Base-by-base conservation (phyloP, 2,888 invertebrate genomes). In the Hydroisotoma schaefferi region DNA sequence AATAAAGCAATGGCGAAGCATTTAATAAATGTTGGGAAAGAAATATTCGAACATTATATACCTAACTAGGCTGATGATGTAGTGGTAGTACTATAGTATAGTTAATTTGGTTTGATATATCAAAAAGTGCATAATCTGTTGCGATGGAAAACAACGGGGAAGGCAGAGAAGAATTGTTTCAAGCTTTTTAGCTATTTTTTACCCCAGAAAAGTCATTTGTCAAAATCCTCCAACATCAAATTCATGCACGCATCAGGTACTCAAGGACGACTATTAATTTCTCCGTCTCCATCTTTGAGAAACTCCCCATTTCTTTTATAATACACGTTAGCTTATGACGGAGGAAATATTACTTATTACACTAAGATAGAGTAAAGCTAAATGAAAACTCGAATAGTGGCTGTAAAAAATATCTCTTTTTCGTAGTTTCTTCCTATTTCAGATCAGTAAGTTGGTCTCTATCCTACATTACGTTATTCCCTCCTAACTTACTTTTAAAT, bases 251-350 rank as follows among this genome's bases (percentile, higher is more conserved):
- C 67, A 65, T 67, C 59, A 59, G 57, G 60, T 59, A 59, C 64
- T 63, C 69, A 69, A 69, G 69, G 69, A 58, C 67, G 65, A 55
- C 69, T 55, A 67, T 69, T 69, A 67, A 60, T 59, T 57, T 59
- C n/a, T 40, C 29, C 15, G 25, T 52, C 28, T 33, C 37, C 51
- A 52, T 40, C 20, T 4, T 52, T 52, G 51, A 52, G 51, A 52
- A 52, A 52, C 37, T 33, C 37, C 51, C 51, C 22, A 49, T 27
- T 18, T 33, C 51, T 33, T 40, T 40, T 8, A 15, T 18, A 25
- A 25, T 25, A n/a, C n/a, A n/a, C n/a, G n/a, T n/a, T n/a, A n/a
- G n/a, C n/a, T n/a, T n/a, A n/a, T n/a, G n/a, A n/a, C n/a, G n/a
- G n/a, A n/a, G n/a, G n/a, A n/a, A n/a, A n/a, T n/a, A n/a, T n/a